phyloP scores from a whole-genome alignment of 2,113 vertebrate genomes.

The Brachypodius melanocephalos region DNA sequence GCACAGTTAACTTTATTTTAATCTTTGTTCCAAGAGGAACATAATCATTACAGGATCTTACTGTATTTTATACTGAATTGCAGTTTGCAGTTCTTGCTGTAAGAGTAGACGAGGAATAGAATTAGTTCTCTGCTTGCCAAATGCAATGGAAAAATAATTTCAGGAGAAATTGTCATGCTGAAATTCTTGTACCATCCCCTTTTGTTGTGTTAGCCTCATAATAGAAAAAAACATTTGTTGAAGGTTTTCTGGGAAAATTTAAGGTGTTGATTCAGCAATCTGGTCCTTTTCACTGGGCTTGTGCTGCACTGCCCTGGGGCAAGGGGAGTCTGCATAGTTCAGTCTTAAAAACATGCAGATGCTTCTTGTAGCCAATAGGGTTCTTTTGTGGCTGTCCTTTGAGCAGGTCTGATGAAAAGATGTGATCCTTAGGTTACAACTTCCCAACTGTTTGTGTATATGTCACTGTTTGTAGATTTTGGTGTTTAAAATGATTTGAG shows the following conservation, averaged over 20 bases:
- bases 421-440: not conserved
- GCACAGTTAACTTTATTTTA: conserved; percentile 46
- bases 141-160: conserved; percentile 3
- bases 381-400: not conserved
- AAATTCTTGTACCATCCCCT: not conserved
- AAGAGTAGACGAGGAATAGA: not conserved
- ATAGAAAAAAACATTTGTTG: conserved; percentile 39
- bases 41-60: not conserved
- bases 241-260: conserved; percentile 20
- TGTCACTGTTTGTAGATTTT: conserved; percentile 55
- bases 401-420: not conserved
- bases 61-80: conserved; percentile 32
- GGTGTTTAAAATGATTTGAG: conserved; percentile 48
- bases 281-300: not conserved
- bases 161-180: conserved; percentile 14
- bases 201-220: conserved; percentile 10
- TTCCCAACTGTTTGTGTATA: conserved; percentile 25
- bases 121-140: conserved; percentile 26
- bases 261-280: not conserved
- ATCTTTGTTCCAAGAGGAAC: conserved; percentile 4
- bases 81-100: not conserved
- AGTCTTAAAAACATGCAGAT: not conserved
- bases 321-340: not conserved
- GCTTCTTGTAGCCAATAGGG: not conserved
- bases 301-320: not conserved